A percentile compares a stretch with the other conserved stretches of the same genome.
These are phyloP conservation scores for Buathra laborator DNA, from an alignment of 2,888 invertebrate genomes.

Conservation along the genomic window DNA sequence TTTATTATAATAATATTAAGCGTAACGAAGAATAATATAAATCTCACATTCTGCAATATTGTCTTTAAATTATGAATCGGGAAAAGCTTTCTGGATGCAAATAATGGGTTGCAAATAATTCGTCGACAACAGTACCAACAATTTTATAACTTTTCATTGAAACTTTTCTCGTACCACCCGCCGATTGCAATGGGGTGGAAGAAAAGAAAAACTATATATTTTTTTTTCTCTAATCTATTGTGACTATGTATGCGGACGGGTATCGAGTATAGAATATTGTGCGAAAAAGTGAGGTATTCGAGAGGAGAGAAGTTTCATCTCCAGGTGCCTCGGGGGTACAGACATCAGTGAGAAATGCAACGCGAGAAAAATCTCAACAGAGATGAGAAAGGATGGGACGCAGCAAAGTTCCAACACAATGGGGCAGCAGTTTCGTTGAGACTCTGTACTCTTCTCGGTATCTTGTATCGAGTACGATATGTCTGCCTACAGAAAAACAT, in stretches of 20 bases:
- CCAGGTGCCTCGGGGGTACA: slow-evolving; percentile 49
- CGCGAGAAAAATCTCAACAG: slow-evolving; percentile 60
- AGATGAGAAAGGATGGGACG: slow-evolving; percentile 40
- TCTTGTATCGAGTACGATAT: slow-evolving; percentile 50
- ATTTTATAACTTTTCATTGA: slow-evolving; percentile 25
- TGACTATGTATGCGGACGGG: slow-evolving; percentile 22
- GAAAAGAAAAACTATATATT: slow-evolving; percentile 1
- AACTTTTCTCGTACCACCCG: not conserved
- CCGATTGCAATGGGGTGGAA: slow-evolving; percentile 16
- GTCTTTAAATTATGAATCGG: not conserved
- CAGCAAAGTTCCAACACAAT: slow-evolving; percentile 50
- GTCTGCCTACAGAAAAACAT: slow-evolving; percentile 41
- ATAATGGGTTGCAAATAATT: not conserved
- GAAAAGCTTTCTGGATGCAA: not conserved
- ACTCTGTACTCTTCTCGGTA: slow-evolving; percentile 43
- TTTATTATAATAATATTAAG: too few relatives aligned
- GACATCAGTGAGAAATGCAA: slow-evolving; percentile 50
- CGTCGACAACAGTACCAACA: not conserved
- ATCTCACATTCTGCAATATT: too few relatives aligned
- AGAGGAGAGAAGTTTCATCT: slow-evolving; percentile 59
- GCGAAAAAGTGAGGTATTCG: slow-evolving; percentile 50
- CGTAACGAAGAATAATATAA: too few relatives aligned
- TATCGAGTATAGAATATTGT: slow-evolving; percentile 57
- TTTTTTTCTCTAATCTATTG: slow-evolving; percentile 31
- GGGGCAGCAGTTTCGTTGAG: slow-evolving; percentile 44